Conservation (phyloP, 2,888 invertebrate species). For the Eremobia ochroleuca region DNA sequence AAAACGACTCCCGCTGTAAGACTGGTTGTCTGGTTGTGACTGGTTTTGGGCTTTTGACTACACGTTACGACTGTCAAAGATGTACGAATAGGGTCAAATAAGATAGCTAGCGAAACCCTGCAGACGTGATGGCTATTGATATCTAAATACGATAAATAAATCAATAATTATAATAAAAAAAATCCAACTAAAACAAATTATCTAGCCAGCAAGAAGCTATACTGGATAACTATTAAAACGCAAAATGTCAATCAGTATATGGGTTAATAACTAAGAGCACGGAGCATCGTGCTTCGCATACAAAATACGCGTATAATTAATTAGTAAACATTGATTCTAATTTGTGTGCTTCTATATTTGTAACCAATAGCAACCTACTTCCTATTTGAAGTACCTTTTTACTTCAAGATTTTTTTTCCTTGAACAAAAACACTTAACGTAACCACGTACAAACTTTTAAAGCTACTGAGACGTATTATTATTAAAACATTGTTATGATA, state of each 20-base stretch:
- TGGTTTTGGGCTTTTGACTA: background rate
- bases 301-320: constrained; percentile 34
- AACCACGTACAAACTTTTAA: constrained; percentile 20
- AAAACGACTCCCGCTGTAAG: background rate
- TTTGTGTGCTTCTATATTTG: constrained; percentile 39
- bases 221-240: constrained; percentile 3
- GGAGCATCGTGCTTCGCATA: constrained; percentile 36
- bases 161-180: too few species aligned
- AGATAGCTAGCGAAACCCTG: too few species aligned
- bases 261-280: constrained; percentile 40
- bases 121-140: too few species aligned
- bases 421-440: constrained; percentile 15
- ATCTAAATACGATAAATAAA: too few species aligned
- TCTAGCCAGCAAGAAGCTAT: background rate
- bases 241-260: constrained; percentile 28
- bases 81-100: background rate
- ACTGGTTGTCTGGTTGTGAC: background rate
- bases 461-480: constrained; percentile 20
- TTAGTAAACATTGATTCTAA: constrained; percentile 37
- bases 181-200: background rate
- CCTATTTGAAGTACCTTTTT: constrained; percentile 26
- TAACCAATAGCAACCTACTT: constrained; percentile 31
- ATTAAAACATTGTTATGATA: constrained; percentile 17
- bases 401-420: constrained; percentile 23
- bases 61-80: background rate